phyloP scores from a whole-genome alignment of 2,888 invertebrate species.

The Papilio elwesi region DNA sequence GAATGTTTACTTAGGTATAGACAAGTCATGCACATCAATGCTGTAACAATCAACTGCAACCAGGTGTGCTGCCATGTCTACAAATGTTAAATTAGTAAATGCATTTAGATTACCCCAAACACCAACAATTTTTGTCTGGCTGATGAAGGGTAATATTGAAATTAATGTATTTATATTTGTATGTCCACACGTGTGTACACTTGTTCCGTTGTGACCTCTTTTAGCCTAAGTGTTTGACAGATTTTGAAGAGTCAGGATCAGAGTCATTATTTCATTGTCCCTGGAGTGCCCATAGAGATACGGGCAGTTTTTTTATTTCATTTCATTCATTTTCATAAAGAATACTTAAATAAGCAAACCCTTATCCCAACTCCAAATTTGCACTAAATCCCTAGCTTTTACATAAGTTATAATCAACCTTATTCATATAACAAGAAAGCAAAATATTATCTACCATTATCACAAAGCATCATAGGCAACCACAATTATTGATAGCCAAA shows the following conservation, averaged over 20 bases:
- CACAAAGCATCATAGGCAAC: constrained; percentile 61
- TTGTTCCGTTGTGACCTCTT: too few relatives aligned
- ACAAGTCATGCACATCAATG: constrained; percentile 51
- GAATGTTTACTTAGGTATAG: constrained; percentile 69
- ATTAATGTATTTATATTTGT: too few relatives aligned
- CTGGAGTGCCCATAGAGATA: too few relatives aligned
- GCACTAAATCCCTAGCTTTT: constrained; percentile 9
- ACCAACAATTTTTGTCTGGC: not conserved
- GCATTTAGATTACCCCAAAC: constrained; percentile 50
- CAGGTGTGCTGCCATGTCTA: constrained; percentile 71
- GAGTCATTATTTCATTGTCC: too few relatives aligned
- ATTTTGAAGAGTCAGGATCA: too few relatives aligned
- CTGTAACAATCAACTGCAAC: constrained; percentile 43
- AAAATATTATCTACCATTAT: constrained; percentile 54
- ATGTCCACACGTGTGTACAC: too few relatives aligned
- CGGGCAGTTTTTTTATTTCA: not conserved
- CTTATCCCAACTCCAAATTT: not conserved
- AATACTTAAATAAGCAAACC: not conserved
- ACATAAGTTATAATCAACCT: not conserved
- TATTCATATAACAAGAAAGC: constrained; percentile 14
- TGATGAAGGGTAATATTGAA: too few relatives aligned
- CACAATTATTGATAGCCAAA: constrained; percentile 48
- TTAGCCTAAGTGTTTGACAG: too few relatives aligned
- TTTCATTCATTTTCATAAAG: not conserved
- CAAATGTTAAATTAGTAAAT: constrained; percentile 71